Percentiles rank a stretch among this genome's conserved stretches.
These are phyloP conservation scores for Zaprionus lineosus DNA, from an alignment of 2,888 invertebrate genomes.

Conservation along the genomic window DNA sequence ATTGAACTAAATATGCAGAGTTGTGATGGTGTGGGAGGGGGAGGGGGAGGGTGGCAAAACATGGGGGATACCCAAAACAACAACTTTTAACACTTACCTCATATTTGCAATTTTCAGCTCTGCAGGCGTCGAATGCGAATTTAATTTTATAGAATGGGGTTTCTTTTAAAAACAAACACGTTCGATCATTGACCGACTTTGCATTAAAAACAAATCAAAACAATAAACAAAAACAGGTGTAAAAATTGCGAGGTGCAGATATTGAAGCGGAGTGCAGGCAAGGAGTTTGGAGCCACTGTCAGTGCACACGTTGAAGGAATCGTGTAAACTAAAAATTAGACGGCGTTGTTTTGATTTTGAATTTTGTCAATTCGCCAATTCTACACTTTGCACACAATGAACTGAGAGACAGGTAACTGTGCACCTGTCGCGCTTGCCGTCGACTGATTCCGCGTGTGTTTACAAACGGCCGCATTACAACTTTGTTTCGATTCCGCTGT, in stretches of 20 bases:
- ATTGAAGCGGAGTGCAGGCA: no score
- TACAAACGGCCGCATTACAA: conserved; percentile 38
- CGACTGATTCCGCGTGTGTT: conserved; percentile 36
- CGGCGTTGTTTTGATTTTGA: conserved; percentile 8
- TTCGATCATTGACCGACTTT: conserved; percentile 25
- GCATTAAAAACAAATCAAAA: neutral
- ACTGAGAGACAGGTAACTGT: conserved; percentile 23
- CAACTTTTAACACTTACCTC: conserved; percentile 51
- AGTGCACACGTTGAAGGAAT: conserved; percentile 15
- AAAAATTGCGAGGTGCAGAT: no score
- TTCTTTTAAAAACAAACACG: conserved; percentile 34
- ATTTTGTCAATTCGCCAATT: neutral
- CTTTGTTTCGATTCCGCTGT: conserved; percentile 47
- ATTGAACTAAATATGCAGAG: no score
- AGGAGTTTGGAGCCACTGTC: no score
- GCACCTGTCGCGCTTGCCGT: conserved; percentile 39
- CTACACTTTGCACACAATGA: no score
- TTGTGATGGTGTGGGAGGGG: no score
- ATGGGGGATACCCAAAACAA: no score
- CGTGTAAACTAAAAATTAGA: neutral
- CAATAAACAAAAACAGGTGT: conserved; percentile 1
- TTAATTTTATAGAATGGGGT: no score
- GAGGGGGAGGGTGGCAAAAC: no score
- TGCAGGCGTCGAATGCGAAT: no score
- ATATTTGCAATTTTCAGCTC: conserved; percentile 38